Evolutionary conservation across 37 sponge, comb jelly and placozoan genomes (phyloP), one percentile per base, ranked within the genome.

Genomic region (Amphimedon queenslandica): DNA sequence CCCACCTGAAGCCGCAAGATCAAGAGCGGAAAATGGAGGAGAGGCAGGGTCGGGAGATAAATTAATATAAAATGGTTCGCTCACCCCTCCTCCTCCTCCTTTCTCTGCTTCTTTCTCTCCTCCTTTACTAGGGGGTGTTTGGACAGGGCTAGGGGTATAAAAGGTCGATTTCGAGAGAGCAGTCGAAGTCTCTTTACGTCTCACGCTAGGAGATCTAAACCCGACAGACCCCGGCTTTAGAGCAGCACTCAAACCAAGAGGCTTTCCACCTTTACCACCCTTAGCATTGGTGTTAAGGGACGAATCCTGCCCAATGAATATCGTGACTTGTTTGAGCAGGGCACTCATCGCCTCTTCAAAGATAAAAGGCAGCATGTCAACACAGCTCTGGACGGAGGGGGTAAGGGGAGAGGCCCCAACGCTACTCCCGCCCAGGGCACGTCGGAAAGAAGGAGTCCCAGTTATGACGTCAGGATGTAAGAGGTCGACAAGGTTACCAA

Each of bases 401-500:
- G 65, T 30, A 42, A 21, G 21, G 55, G 41, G 28, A 63, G 40
- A 0, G 29, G 40, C 10, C 78, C 69, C 28, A 28, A 37, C 29
- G 2, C 13, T 37, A 70, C 73, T 0, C 58, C 27, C 27, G 79
- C 78, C n/a, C n/a, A n/a, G n/a, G 13, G n/a, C 79, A 32, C 82
- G 71, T 31, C 75, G 80, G 51, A 92, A 92, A 37, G 70, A 78
- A 0, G 90, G 86, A 0, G 69, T 60, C 13, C 40, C 31, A 34
- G 69, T 66, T 4, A 94, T 72, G 20, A 60, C 29, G 32, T 79
- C 39, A 11, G 81, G 81, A 37, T 84, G 83, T 5, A 82, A 77
- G 4, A 94, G 33, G 16, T 94, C 95, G 40, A 90, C 88, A 6
- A 76, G 92, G 65, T 94, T 90, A 6, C 92, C 92, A 1, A 94